Base-by-base conservation (phyloP, 2,113 vertebrate species). In the Sander lucioperca region DNA sequence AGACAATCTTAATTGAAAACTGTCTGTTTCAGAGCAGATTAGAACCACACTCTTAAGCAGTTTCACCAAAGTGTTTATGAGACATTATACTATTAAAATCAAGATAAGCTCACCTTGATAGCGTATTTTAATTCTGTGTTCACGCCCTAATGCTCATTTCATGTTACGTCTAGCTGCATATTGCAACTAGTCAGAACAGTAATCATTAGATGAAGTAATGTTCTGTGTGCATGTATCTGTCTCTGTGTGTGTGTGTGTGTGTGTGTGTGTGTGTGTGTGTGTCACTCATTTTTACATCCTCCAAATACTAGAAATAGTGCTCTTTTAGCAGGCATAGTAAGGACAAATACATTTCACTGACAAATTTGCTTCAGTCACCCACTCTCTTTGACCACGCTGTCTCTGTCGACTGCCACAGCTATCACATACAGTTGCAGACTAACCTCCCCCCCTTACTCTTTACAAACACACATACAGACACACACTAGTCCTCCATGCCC, bases 1-100 rank as follows among this genome's bases (percentile, higher is more conserved):
- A 80, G 83, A 74, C 72, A 3, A 6, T 74, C 83, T 69, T 73
- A 70, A 89, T 69, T 83, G 86, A 80, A 78, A 83, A 86, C 47
- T 83, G n/a, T 88, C 88, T 88, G 86, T 93, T 75, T 85, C 67
- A 30, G 62, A 83, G 80, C 25, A 53, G 81, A 91, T 91, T 92
- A 88, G 77, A 62, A 58, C 10, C 19, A 47, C 39, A 85, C 51
- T 56, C 70, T 43, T 63, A 77, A 78, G 69, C 75, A 61, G 74
- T 69, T 84, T 80, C 10, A 25, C 5, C 11, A 50, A 50, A 69
- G 36, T 39, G 23, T 79, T 69, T 57, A 12, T 12, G 45, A 58
- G 70, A 68, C 47, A 47, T 25, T 54, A 54, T 23, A 5, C 59
- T 18, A 21, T 69, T 39, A 16, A 48, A 57, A 88, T 68, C 57